phyloP scores from a whole-genome alignment of 2,797 vertebrate genomes.

The Borostomias antarcticus region DNA sequence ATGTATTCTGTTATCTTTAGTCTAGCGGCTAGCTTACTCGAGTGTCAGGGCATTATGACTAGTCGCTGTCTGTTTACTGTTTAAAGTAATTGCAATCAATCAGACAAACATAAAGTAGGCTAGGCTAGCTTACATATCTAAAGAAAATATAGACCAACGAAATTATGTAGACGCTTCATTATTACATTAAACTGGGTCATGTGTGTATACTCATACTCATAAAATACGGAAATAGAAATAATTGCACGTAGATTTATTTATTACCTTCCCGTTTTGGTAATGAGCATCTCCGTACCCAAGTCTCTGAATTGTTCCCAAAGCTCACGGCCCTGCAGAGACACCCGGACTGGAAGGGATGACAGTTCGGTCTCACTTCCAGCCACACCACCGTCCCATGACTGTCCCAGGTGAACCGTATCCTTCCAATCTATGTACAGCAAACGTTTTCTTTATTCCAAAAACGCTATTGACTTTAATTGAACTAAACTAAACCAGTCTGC shows the following conservation, averaged over 20 bases:
- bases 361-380: slow-evolving; percentile 35
- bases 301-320: slow-evolving; percentile 51
- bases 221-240: too few species aligned
- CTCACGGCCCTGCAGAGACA: slow-evolving; percentile 48
- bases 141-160: too few species aligned
- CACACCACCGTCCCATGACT: slow-evolving; percentile 8
- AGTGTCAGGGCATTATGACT: too few species aligned
- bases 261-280: slow-evolving; percentile 56
- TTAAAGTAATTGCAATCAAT: too few species aligned
- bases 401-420: slow-evolving; percentile 21
- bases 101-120: not conserved
- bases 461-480: not conserved
- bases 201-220: too few species aligned
- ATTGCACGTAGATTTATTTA: not conserved
- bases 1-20: too few species aligned
- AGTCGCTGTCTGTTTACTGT: too few species aligned
- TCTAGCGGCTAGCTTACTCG: too few species aligned
- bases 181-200: not conserved
- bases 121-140: too few species aligned
- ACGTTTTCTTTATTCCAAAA: not conserved
- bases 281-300: slow-evolving; percentile 52
- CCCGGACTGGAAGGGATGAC: slow-evolving; percentile 42
- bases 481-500: not conserved
- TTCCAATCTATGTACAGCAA: slow-evolving; percentile 31
- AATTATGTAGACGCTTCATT: not conserved